Base-by-base conservation (phyloP, 1,140 invertebrate genomes). In the Ceratosolen solmsi region DNA sequence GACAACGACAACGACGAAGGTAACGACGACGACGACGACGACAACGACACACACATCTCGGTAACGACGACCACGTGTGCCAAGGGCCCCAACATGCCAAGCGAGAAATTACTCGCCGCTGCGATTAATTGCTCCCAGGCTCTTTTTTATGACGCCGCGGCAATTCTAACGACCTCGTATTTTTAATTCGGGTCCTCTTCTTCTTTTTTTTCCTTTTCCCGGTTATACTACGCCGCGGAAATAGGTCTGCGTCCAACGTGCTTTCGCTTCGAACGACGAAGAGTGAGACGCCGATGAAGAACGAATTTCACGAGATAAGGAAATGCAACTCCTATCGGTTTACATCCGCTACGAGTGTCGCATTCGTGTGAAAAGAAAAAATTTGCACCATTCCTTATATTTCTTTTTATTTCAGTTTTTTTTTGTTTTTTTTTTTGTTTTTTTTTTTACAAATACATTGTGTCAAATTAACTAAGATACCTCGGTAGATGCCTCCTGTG, bases 381-480 rank as follows among this genome's bases (percentile, higher is more conserved):
- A 63, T 20, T 63, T 2, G 9, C 58, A 4, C 25, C 2, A 49
- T 46, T 71, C n/a, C 11, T 49, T 27, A 4, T 3, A 5, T 36
- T 33, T 65, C 13, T 15, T 36, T 36, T 33, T 36, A 65, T 65
- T 65, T 36, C 13, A 15, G 27, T 71, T 30, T 17, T 54, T 30
- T 33, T 33, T 1, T 13, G 9, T 58, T 74, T 36, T 30, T 74
- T 74, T 56, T 56, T 38, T 74, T 17, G 22, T 22, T 58, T 22
- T 33, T 13, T 46, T 46, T 76, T 76, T 46, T 77, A 77, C 54
- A 78, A 78, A 46, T 65, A 27, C 41, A 51, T 65, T 49, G 27
- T 11, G 56, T 63, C n/a, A 63, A 63, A 51, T 38, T 74, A 38
- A 58, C 27, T 58, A 13, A 58, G n/a, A 5, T 46, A n/a, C n/a